These are phyloP conservation scores for Branchinecta sandiegonensis DNA, from an alignment of 2,888 invertebrate species.

Conservation along the genomic window DNA sequence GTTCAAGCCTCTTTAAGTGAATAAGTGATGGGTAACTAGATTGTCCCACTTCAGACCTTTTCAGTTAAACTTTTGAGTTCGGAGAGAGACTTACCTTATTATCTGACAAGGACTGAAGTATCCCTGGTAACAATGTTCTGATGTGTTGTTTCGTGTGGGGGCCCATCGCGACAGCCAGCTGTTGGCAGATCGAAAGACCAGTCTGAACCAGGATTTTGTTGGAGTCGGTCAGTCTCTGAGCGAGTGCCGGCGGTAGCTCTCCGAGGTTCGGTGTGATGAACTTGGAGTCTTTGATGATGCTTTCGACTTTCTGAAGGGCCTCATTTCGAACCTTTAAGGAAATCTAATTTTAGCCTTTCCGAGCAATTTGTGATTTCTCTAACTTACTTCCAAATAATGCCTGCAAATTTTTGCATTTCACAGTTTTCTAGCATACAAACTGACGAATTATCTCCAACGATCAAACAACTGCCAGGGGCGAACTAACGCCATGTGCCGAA, in stretches of 20 bases:
- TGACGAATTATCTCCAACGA: too few relatives aligned
- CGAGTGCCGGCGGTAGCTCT: slow-evolving; percentile 63
- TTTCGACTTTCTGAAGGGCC: slow-evolving; percentile 53
- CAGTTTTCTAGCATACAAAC: too few relatives aligned
- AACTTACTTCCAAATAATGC: too few relatives aligned
- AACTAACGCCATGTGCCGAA: too few relatives aligned
- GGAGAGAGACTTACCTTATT: slow-evolving; percentile 47
- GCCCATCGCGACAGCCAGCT: slow-evolving; percentile 68
- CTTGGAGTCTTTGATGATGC: slow-evolving; percentile 56
- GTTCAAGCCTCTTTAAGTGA: too few relatives aligned
- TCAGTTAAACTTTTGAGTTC: neutral
- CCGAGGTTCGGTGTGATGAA: slow-evolving; percentile 70
- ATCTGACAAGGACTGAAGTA: slow-evolving; percentile 50
- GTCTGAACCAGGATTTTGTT: slow-evolving; percentile 81
- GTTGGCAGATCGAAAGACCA: slow-evolving; percentile 66
- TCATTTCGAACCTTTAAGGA: slow-evolving; percentile 43
- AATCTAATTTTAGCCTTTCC: neutral
- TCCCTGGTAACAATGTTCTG: slow-evolving; percentile 64
- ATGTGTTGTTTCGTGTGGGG: slow-evolving; percentile 61
- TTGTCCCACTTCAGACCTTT: too few relatives aligned
- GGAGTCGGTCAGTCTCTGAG: slow-evolving; percentile 64
- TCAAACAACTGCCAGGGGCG: too few relatives aligned
- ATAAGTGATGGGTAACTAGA: too few relatives aligned
- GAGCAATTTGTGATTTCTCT: too few relatives aligned
- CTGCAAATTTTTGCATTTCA: too few relatives aligned